phyloP scores from a whole-genome alignment of 1,140 invertebrate species.

The Dolichoris vasculosae region DNA sequence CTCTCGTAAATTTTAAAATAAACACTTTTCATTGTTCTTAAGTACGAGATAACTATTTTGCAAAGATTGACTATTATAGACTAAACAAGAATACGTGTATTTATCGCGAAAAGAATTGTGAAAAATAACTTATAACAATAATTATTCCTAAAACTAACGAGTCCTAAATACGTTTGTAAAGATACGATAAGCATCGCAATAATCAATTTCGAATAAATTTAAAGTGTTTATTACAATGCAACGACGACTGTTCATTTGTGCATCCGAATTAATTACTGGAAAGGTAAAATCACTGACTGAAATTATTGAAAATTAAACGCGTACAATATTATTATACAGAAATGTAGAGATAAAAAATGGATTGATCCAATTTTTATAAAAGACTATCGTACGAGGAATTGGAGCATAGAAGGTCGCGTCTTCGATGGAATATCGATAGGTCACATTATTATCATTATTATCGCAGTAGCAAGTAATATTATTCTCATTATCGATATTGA shows the following conservation, averaged over 20 bases:
- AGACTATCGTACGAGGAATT: slow-evolving; percentile 31
- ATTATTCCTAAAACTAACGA: neutral
- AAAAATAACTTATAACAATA: no score
- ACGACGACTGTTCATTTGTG: neutral
- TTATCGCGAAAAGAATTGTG: neutral
- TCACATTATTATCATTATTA: slow-evolving; percentile 38
- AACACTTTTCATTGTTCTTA: neutral
- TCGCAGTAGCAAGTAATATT: slow-evolving; percentile 5
- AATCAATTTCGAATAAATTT: neutral
- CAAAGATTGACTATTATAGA: neutral
- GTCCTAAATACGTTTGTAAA: neutral
- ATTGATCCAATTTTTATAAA: neutral
- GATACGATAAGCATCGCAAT: neutral
- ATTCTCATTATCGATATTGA: slow-evolving; percentile 25
- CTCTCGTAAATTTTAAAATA: neutral
- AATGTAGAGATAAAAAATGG: neutral
- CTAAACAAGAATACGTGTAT: neutral
- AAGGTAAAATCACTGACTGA: neutral
- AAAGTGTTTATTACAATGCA: neutral
- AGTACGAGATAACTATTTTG: neutral
- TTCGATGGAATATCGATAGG: neutral
- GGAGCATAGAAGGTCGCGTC: neutral
- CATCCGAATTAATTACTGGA: neutral
- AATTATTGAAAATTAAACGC: neutral
- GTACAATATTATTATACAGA: neutral